phyloP scores from a whole-genome alignment of 2,888 invertebrate species.

The Nomada hirtipes region DNA sequence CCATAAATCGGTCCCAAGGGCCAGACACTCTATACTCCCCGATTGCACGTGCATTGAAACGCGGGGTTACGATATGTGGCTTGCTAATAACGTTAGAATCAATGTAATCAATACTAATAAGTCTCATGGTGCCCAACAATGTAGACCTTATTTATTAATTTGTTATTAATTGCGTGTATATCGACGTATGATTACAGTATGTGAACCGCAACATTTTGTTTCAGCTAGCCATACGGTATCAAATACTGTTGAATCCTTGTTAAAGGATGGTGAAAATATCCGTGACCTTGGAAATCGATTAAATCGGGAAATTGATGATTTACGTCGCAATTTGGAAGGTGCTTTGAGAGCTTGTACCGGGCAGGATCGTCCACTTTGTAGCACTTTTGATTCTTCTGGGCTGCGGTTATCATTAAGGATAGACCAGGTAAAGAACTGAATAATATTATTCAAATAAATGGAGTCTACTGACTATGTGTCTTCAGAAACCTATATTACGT shows the following conservation, averaged over 20 bases:
- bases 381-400: conserved; percentile 90
- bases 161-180: no score
- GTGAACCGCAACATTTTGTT: conserved; percentile 40
- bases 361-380: conserved; percentile 91
- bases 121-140: no score
- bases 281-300: conserved; percentile 86
- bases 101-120: no score
- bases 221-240: conserved; percentile 87
- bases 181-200: no score
- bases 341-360: conserved; percentile 88
- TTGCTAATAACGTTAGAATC: no score
- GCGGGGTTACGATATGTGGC: no score
- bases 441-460: neutral
- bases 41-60: no score
- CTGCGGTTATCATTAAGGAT: conserved; percentile 88
- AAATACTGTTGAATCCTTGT: conserved; percentile 86
- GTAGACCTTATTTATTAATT: no score
- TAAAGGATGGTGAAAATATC: conserved; percentile 86
- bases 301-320: conserved; percentile 87
- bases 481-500: no score
- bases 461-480: no score
- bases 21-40: no score
- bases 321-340: conserved; percentile 87
- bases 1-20: no score
- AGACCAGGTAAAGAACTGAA: conserved; percentile 85